Conservation (phyloP, 1,140 invertebrate genomes). For the Platyscapa corneri region DNA sequence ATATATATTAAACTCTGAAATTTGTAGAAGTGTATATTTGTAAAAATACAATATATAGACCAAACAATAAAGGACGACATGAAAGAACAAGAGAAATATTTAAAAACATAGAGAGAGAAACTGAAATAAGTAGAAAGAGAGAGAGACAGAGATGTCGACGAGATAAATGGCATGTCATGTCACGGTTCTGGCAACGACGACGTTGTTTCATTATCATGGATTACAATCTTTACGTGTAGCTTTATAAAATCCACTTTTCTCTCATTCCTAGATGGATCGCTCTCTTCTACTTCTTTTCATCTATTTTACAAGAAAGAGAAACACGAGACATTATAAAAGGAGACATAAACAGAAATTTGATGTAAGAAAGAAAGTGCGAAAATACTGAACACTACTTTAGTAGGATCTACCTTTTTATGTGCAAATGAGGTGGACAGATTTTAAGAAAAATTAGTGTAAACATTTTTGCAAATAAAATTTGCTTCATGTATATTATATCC, state of each 20-base stretch:
- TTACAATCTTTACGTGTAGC: constrained; percentile 42
- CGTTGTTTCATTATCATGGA: constrained; percentile 49
- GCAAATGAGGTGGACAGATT: constrained; percentile 25
- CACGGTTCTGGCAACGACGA: constrained; percentile 5
- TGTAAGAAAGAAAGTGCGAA: constrained; percentile 4
- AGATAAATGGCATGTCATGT: constrained; percentile 17
- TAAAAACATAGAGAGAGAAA: not conserved
- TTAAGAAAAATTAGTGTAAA: constrained; percentile 23
- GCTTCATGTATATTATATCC: not conserved
- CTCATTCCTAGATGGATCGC: not conserved
- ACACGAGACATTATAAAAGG: too few species aligned
- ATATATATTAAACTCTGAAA: too few species aligned
- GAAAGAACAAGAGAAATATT: not conserved
- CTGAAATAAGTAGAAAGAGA: not conserved
- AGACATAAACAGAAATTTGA: not conserved
- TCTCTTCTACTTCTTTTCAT: not conserved
- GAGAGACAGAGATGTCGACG: not conserved
- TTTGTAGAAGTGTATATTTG: not conserved
- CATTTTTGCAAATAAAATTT: not conserved
- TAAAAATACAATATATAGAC: not conserved
- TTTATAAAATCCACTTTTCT: constrained; percentile 34
- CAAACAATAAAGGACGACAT: not conserved
- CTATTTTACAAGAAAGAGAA: constrained; percentile 2
- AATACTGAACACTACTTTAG: not conserved
- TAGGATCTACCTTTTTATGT: constrained; percentile 9